These are phyloP conservation scores for Thryonomys swinderianus DNA, from an alignment of 2,113 vertebrate species.

Conservation along the genomic window DNA sequence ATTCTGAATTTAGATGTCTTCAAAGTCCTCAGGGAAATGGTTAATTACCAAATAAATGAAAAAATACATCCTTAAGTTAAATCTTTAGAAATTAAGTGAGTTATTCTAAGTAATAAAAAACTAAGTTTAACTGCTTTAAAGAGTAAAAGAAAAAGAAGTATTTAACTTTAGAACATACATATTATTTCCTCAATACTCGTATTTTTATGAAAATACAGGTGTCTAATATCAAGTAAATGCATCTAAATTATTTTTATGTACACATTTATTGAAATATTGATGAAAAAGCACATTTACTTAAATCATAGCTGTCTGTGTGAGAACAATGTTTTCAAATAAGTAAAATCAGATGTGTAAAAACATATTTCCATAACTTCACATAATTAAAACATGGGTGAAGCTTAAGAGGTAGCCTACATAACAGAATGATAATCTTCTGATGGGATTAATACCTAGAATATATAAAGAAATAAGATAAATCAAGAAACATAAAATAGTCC, in stretches of 20 bases:
- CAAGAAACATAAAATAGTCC: neutral
- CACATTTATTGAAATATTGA: neutral
- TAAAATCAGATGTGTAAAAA: neutral
- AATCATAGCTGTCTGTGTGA: neutral
- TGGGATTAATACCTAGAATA: neutral
- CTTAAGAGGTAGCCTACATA: neutral
- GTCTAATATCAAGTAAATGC: neutral
- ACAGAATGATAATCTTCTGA: neutral
- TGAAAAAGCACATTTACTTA: conserved; percentile 33
- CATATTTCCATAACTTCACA: neutral
- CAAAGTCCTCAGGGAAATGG: neutral
- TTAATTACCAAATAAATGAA: neutral
- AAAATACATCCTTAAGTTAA: neutral
- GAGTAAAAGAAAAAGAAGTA: neutral
- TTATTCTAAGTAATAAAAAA: neutral
- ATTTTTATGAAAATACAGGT: neutral
- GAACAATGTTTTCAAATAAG: neutral
- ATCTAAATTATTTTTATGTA: neutral
- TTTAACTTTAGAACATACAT: neutral
- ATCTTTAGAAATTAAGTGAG: neutral
- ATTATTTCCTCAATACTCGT: neutral
- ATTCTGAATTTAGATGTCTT: neutral
- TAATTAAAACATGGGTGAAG: neutral
- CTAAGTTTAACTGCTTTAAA: neutral
- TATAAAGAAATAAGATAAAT: neutral